phyloP scores from a whole-genome alignment of 1,140 invertebrate species.

The Diachasma alloeum region DNA sequence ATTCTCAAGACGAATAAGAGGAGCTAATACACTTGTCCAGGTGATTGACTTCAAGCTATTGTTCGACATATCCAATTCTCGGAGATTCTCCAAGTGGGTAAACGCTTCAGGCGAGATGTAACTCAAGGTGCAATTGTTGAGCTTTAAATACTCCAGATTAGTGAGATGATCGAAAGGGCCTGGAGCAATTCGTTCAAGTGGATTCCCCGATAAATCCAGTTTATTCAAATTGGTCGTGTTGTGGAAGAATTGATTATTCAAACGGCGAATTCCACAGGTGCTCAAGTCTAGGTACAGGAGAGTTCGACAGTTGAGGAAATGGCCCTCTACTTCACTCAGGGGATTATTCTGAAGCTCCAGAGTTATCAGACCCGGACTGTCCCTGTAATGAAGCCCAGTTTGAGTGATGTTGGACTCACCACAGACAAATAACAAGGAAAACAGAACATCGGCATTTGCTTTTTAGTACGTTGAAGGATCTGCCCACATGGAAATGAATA shows the following conservation, averaged over 20 bases:
- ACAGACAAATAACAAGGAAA: background rate
- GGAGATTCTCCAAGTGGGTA: constrained; percentile 68
- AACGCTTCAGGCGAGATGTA: constrained; percentile 69
- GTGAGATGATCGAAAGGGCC: constrained; percentile 71
- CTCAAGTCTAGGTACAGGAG: constrained; percentile 75
- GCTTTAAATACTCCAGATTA: constrained; percentile 71
- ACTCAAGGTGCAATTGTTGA: constrained; percentile 73
- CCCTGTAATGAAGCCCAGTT: constrained; percentile 63
- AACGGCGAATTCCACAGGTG: constrained; percentile 68
- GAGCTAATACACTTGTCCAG: constrained; percentile 70
- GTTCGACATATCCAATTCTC: constrained; percentile 71
- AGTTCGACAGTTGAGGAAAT: constrained; percentile 72
- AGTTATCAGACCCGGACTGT: constrained; percentile 73
- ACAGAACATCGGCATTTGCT: too few species aligned
- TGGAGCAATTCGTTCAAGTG: constrained; percentile 67
- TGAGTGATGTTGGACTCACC: background rate
- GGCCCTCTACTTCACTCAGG: constrained; percentile 68
- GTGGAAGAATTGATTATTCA: constrained; percentile 73
- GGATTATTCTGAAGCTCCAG: constrained; percentile 77
- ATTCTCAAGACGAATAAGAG: constrained; percentile 70
- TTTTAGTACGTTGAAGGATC: too few species aligned
- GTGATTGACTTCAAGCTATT: constrained; percentile 69
- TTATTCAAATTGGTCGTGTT: constrained; percentile 73
- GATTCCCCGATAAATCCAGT: constrained; percentile 76
- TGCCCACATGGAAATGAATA: too few species aligned